Conservation (phyloP, 2,113 vertebrate genomes). For the Chiloscyllium plagiosum region DNA sequence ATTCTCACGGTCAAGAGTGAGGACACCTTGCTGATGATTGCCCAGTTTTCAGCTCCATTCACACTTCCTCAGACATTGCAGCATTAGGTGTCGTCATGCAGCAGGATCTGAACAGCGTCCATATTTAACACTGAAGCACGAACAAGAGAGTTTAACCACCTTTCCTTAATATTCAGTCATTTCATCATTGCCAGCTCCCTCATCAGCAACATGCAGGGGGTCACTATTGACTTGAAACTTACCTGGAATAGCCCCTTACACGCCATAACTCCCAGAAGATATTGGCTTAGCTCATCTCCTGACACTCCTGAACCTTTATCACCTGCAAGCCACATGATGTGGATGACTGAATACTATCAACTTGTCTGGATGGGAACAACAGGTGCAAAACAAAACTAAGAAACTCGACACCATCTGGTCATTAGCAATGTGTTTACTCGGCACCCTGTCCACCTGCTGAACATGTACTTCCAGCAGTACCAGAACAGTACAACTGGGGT, state of each 20-base stretch:
- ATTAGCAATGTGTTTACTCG: background rate
- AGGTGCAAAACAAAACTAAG: background rate
- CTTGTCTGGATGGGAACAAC: background rate
- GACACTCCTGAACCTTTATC: background rate
- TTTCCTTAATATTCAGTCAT: background rate
- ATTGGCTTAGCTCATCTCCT: background rate
- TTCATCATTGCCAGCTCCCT: background rate
- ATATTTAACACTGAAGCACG: background rate
- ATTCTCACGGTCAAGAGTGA: background rate
- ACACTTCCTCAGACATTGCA: background rate
- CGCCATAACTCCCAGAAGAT: background rate
- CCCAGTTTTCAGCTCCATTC: background rate
- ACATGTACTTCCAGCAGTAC: no score
- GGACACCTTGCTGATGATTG: background rate
- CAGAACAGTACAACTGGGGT: background rate
- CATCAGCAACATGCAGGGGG: background rate
- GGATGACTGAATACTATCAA: background rate
- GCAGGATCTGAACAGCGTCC: no score
- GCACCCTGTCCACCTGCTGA: background rate
- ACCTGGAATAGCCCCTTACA: background rate
- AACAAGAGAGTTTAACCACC: background rate
- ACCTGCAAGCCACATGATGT: background rate
- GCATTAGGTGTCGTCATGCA: background rate
- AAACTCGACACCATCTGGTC: background rate
- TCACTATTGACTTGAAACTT: background rate